A percentile compares a stretch with the other conserved stretches of the same genome.
phyloP scores from a whole-genome alignment of 2,888 invertebrate genomes.

The Drosophila demipolita region DNA sequence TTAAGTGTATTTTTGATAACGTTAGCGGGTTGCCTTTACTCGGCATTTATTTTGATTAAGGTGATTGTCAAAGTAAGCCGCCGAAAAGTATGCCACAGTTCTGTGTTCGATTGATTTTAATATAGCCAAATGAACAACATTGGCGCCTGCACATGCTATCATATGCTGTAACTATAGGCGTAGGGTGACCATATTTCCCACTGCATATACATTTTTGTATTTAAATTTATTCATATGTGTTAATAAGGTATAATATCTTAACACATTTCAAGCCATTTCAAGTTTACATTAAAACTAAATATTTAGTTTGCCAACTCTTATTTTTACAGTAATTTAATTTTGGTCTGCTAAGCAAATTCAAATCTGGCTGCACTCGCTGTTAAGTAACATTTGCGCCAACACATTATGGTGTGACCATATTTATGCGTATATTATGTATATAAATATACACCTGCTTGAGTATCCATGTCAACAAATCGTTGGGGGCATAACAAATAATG shows the following conservation, averaged over 20 bases:
- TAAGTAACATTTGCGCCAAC: constrained; percentile 6
- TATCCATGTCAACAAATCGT: constrained; percentile 44
- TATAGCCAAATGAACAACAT: background rate
- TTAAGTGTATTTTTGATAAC: background rate
- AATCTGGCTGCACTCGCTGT: background rate
- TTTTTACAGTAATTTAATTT: background rate
- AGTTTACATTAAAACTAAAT: background rate
- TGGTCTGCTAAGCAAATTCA: background rate
- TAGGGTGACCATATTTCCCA: background rate
- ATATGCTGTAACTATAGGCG: background rate
- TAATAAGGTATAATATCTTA: background rate
- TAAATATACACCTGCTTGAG: constrained; percentile 2
- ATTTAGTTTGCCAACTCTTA: background rate
- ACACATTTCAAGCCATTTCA: background rate
- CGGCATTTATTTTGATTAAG: background rate
- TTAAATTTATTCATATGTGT: background rate
- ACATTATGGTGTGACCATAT: constrained; percentile 29
- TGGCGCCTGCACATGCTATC: background rate
- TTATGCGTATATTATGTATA: constrained; percentile 1
- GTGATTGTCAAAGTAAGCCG: background rate
- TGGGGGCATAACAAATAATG: constrained; percentile 42
- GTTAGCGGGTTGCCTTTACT: background rate
- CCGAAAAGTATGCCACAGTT: background rate
- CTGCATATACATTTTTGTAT: background rate
- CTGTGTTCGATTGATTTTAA: background rate